A percentile compares a stretch with the other conserved stretches of the same genome.
Conservation (phyloP, 2,888 invertebrate species). For the Temnothorax unifasciatus region DNA sequence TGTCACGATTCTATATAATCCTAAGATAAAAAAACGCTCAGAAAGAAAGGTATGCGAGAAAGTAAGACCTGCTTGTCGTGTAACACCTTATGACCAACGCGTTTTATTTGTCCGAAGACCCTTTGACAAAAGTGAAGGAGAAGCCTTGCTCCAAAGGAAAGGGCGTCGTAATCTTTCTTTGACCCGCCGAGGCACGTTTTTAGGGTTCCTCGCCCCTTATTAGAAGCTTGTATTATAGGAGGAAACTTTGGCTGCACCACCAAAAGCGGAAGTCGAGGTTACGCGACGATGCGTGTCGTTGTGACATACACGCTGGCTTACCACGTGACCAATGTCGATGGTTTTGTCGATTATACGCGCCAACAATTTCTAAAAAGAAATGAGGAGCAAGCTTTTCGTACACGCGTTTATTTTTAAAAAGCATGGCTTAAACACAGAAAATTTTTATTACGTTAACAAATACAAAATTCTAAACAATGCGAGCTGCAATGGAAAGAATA, state of each 20-base stretch:
- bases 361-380: not conserved
- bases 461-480: not conserved
- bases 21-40: not conserved
- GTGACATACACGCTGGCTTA: conserved; percentile 61
- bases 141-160: conserved; percentile 62
- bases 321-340: not conserved
- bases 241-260: conserved; percentile 33
- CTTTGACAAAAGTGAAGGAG: conserved; percentile 56
- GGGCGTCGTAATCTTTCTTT: conserved; percentile 72
- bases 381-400: not conserved
- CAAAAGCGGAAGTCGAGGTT: conserved; percentile 58
- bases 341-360: conserved; percentile 46
- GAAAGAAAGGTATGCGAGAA: conserved; percentile 44
- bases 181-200: conserved; percentile 69
- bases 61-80: conserved; percentile 77
- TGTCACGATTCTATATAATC: not conserved
- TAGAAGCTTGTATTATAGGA: conserved; percentile 45
- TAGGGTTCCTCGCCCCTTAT: conserved; percentile 54
- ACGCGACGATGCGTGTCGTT: conserved; percentile 25
- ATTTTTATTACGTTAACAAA: too few species aligned
- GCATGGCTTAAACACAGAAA: too few species aligned
- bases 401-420: too few species aligned
- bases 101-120: conserved; percentile 76
- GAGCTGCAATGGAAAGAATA: not conserved
- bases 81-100: conserved; percentile 76